Evolutionary conservation across 2,797 vertebrate species (phyloP).

Genomic region (Myripristis murdjan): DNA sequence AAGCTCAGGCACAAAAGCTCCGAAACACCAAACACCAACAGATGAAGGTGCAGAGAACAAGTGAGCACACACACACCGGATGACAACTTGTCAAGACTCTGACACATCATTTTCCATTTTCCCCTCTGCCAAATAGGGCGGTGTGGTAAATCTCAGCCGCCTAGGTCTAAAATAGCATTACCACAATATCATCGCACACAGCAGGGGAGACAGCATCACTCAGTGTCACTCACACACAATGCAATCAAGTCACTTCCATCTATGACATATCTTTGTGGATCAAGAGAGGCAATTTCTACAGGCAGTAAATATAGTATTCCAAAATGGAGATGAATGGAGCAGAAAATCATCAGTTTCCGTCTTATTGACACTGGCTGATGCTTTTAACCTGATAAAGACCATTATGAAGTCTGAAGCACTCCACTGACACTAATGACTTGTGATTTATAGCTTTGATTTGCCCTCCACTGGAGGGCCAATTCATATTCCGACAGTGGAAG

Average conservation of each 20-base stretch:
- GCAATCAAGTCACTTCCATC: not conserved
- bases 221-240: not conserved
- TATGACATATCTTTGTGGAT: not conserved
- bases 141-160: not conserved
- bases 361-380: slow-evolving; percentile 36
- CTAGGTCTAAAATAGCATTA: slow-evolving; percentile 5
- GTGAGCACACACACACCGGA: not conserved
- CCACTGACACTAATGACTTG: slow-evolving; percentile 59
- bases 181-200: too few species aligned
- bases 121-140: not conserved
- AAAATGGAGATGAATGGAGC: slow-evolving; percentile 28
- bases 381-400: slow-evolving; percentile 65
- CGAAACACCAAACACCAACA: slow-evolving; percentile 7
- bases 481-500: slow-evolving; percentile 52
- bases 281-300: slow-evolving; percentile 11
- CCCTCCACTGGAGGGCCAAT: slow-evolving; percentile 37
- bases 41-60: slow-evolving; percentile 11
- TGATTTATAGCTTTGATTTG: slow-evolving; percentile 73
- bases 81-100: not conserved
- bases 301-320: slow-evolving; percentile 9
- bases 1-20: too few species aligned
- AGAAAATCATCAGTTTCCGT: slow-evolving; percentile 51
- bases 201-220: not conserved
- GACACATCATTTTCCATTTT: not conserved
- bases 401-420: slow-evolving; percentile 53